Conservation (phyloP, 2,113 vertebrate genomes). For the Myodes glareolus region DNA sequence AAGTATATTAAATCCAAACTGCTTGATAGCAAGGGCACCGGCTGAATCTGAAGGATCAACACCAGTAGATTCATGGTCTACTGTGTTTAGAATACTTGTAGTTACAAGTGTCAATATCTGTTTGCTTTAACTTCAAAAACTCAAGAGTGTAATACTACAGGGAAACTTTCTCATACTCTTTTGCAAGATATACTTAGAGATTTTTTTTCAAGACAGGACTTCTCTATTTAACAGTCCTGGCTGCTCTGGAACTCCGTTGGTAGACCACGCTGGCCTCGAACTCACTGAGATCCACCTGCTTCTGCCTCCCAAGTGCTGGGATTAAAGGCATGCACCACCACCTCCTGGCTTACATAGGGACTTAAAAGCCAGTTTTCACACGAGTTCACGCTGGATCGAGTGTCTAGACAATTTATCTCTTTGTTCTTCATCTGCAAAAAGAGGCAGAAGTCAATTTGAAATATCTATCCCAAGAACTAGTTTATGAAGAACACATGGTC, state of each 20-base stretch:
- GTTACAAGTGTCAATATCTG: background rate
- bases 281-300: no score
- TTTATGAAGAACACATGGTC: background rate
- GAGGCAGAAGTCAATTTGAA: background rate
- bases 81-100: background rate
- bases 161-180: background rate
- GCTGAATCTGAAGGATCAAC: background rate
- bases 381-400: background rate
- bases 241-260: no score
- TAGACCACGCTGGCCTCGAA: no score
- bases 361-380: background rate
- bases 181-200: background rate
- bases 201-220: no score
- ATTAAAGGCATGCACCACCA: no score
- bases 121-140: constrained; percentile 13
- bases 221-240: no score
- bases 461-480: background rate
- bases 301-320: no score
- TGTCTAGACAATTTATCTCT: background rate
- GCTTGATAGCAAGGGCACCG: background rate
- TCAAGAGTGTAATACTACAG: background rate
- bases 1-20: background rate
- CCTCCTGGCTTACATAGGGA: background rate
- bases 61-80: background rate
- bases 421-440: background rate